Evolutionary conservation across 2,113 vertebrate species (phyloP), one percentile per base, ranked within the genome.

Genomic region (Corythaeola cristata): DNA sequence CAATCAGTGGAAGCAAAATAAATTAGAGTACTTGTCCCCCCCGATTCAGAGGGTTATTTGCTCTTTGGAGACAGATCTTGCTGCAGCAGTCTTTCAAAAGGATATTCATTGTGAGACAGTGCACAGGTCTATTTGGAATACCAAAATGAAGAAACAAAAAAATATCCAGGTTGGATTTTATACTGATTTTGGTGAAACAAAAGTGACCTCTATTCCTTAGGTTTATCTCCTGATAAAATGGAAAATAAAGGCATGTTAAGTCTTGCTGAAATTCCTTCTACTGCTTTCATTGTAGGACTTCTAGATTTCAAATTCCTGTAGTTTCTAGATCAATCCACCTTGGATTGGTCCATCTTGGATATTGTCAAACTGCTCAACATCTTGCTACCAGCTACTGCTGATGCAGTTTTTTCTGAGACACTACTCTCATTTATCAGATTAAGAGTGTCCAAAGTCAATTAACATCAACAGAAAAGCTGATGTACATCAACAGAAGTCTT

Each of bases 21-120:
- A 96, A 95, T 97, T 95, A 93, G 32, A 90, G 56, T 77, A 93
- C 67, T 76, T 85, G 86, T 96, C 56, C 75, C 89, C 89, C 93
- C 68, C 12, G 22, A 58, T 62, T 85, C 83, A 96, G 77, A 92
- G 41, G 16, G 39, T 39, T 90, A 56, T 88, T 76, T 91, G 23
- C 35, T 77, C 15, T 52, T 81, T 66, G 56, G 35, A 93, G 64
- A 82, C n/a, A 67, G 19, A 15, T 78, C 50, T 59, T 73, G 50
- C 35, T 79, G 64, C 78, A 91, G 44, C 11, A 68, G 63, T 92
- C 47, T 94, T 84, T 96, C 74, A 74, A 64, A 89, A 89, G 35
- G 22, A 71, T 52, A 73, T 73, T 69, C 18, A 18, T 28, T 74
- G n/a, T 67, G 16, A 74, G 41, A 77, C 22, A 58, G 11, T 33